phyloP scores from a whole-genome alignment of 2,797 vertebrate genomes.

The Ataeniobius toweri region DNA sequence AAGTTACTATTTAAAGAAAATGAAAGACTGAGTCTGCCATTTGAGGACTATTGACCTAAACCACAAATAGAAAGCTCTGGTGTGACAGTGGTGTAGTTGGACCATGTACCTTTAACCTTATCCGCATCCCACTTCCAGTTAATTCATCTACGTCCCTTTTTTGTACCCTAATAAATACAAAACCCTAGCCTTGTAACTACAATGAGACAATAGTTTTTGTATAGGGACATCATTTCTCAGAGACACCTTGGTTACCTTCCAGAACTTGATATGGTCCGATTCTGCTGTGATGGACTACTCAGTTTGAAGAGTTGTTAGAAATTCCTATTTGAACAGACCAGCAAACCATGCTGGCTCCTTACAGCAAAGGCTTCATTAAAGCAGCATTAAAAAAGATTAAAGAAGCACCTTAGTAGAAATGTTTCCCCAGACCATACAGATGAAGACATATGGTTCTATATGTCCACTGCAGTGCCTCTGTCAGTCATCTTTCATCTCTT shows the following conservation, averaged over 20 bases:
- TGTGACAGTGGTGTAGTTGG: too few relatives aligned
- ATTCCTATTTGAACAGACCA: conserved; percentile 14
- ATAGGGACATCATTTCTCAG: background rate
- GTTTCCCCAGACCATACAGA: conserved; percentile 20
- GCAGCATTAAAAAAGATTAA: conserved; percentile 5
- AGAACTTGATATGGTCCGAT: background rate
- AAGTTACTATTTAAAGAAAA: background rate
- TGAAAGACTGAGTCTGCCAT: too few relatives aligned
- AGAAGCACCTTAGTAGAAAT: conserved; percentile 2
- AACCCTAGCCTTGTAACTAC: background rate
- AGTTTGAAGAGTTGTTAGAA: conserved; percentile 3
- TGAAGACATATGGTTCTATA: conserved; percentile 32
- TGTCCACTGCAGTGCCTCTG: conserved; percentile 61
- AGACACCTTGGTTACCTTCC: conserved; percentile 1
- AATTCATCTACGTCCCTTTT: background rate
- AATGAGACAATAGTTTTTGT: background rate
- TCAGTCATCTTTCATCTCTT: conserved; percentile 69
- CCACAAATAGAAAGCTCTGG: too few relatives aligned
- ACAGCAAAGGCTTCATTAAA: conserved; percentile 29
- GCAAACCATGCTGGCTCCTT: conserved; percentile 10
- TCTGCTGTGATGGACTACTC: conserved; percentile 4
- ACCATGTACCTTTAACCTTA: too few relatives aligned
- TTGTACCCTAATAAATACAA: background rate
- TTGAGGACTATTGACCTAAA: too few relatives aligned
- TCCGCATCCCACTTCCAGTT: background rate